Conservation (phyloP, 2,888 invertebrate species). For the Leucophenga montana region DNA sequence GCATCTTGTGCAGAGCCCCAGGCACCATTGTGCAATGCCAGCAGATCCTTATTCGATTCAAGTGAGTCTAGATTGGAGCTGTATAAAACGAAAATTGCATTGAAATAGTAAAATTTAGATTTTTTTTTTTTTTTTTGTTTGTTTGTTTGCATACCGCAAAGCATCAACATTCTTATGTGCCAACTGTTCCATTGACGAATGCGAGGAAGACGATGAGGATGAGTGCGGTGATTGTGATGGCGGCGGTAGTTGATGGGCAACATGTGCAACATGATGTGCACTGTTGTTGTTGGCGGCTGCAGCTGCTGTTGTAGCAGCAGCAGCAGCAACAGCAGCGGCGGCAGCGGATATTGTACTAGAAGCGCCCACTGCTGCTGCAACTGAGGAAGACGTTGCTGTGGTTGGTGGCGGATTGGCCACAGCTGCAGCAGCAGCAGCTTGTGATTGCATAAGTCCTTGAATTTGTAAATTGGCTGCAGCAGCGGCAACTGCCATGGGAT, state of each 20-base stretch:
- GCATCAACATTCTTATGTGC: constrained; percentile 68
- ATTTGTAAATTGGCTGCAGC: constrained; percentile 69
- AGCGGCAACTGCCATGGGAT: constrained; percentile 69
- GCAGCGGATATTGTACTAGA: constrained; percentile 36
- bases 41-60: constrained; percentile 77
- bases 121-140: too few relatives aligned
- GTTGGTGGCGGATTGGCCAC: constrained; percentile 53
- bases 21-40: constrained; percentile 81
- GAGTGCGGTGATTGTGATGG: constrained; percentile 68
- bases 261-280: constrained; percentile 26
- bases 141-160: constrained; percentile 58
- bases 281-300: constrained; percentile 2
- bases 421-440: constrained; percentile 66
- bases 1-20: constrained; percentile 74
- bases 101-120: neutral
- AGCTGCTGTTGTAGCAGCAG: constrained; percentile 25
- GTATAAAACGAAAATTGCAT: neutral
- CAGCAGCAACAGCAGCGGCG: constrained; percentile 23
- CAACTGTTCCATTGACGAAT: constrained; percentile 63
- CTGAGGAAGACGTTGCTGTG: constrained; percentile 19
- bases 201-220: constrained; percentile 60
- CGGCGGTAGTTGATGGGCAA: constrained; percentile 59
- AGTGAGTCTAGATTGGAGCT: constrained; percentile 72
- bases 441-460: constrained; percentile 67
- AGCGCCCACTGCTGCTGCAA: constrained; percentile 41